Evolutionary conservation across 2,113 vertebrate species (phyloP).

Genomic region (Eptesicus fuscus): DNA sequence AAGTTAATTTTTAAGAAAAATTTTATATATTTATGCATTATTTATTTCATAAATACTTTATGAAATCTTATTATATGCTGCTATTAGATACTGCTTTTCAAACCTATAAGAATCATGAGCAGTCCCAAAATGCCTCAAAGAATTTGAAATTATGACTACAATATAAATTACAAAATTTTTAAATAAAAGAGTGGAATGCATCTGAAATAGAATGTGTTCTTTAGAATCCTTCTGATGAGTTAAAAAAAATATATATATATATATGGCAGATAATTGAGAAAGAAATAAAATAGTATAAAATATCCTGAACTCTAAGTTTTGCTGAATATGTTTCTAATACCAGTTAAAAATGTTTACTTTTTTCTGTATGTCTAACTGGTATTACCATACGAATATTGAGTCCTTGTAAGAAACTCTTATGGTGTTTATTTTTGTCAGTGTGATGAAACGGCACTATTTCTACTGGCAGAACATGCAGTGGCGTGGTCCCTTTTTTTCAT

Average conservation of each 20-base stretch:
- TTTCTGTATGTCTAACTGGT: not conserved
- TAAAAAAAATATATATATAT: not conserved
- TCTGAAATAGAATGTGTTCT: constrained; percentile 9
- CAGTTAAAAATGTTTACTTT: constrained; percentile 16
- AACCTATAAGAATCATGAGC: not conserved
- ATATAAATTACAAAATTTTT: not conserved
- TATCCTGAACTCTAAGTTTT: not conserved
- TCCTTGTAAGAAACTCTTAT: not conserved
- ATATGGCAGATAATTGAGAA: not conserved
- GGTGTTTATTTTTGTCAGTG: not conserved
- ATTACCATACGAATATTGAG: not conserved
- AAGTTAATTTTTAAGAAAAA: not conserved
- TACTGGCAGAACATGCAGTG: not conserved
- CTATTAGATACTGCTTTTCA: not conserved
- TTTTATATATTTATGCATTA: not conserved
- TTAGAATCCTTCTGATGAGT: not conserved
- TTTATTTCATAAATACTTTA: not conserved
- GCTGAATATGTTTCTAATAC: not conserved
- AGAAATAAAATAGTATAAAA: constrained; percentile 33
- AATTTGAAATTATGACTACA: not conserved
- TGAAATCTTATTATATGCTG: not conserved
- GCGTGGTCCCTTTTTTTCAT: constrained; percentile 23
- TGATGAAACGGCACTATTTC: not conserved
- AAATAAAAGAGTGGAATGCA: not conserved
- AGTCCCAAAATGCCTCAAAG: not conserved